Percentiles rank a stretch among this genome's conserved stretches.
Evolutionary conservation across 2,113 vertebrate genomes (phyloP).

Genomic region (Protobothrops flavoviridis): DNA sequence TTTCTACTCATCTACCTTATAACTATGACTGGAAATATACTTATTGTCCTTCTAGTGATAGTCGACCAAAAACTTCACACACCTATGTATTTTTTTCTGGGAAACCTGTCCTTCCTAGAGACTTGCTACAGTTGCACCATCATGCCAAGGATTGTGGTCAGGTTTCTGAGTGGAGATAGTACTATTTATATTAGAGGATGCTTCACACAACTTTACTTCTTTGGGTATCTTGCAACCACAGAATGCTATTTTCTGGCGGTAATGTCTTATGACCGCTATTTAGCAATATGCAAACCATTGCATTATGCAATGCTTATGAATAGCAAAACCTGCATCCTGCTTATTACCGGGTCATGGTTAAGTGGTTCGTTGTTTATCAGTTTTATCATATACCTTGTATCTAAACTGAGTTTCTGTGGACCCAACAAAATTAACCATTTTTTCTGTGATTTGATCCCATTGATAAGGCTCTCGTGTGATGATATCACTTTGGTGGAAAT

Average conservation of each 20-base stretch:
- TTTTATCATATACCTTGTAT: not conserved
- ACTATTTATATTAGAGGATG: not conserved
- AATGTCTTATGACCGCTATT: constrained; percentile 15
- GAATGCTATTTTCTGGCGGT: constrained; percentile 8
- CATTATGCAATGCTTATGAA: not conserved
- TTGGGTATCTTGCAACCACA: not conserved
- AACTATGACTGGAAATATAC: not conserved
- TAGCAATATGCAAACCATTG: constrained; percentile 7
- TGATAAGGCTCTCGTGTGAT: not conserved
- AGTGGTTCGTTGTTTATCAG: not conserved
- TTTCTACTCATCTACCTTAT: not conserved
- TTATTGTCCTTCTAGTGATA: not conserved
- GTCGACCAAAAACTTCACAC: not conserved
- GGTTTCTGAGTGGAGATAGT: not conserved
- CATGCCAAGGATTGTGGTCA: not conserved
- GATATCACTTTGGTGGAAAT: not conserved
- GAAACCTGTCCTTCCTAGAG: constrained; percentile 24
- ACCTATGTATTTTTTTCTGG: constrained; percentile 21
- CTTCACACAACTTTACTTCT: not conserved
- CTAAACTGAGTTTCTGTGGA: not conserved
- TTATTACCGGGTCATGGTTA: not conserved
- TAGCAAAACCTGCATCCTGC: not conserved
- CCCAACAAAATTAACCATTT: not conserved
- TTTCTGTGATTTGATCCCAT: not conserved
- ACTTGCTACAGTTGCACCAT: not conserved